Conservation (phyloP, 2,888 invertebrate genomes). For the Eudasyphora cyanicolor region DNA sequence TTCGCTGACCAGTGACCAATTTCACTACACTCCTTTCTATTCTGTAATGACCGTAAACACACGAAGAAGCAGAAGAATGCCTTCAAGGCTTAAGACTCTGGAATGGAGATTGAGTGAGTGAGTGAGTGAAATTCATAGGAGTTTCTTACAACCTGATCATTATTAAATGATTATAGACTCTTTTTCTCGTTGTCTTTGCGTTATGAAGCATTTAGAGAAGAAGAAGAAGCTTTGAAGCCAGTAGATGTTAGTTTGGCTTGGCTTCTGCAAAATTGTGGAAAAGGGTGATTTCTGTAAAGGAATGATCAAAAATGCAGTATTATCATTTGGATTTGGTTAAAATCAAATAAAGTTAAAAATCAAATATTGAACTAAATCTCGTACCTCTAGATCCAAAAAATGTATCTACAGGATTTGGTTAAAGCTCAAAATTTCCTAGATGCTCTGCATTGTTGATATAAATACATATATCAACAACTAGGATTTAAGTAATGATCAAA, state of each 20-base stretch:
- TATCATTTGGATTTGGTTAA: too few relatives aligned
- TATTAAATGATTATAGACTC: constrained; percentile 17
- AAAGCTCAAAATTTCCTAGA: too few relatives aligned
- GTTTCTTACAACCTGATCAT: constrained; percentile 28
- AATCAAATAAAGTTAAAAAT: too few relatives aligned
- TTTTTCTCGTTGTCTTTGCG: neutral
- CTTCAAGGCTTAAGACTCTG: neutral
- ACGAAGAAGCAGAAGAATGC: neutral
- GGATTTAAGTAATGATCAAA: too few relatives aligned
- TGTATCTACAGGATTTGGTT: too few relatives aligned
- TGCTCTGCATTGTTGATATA: too few relatives aligned
- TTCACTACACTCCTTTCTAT: neutral
- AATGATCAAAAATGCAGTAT: too few relatives aligned
- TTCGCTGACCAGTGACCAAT: neutral
- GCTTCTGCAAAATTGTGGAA: neutral
- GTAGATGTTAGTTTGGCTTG: neutral
- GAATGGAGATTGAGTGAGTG: too few relatives aligned
- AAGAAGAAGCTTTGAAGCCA: too few relatives aligned
- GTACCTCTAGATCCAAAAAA: too few relatives aligned
- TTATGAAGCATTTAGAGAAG: neutral
- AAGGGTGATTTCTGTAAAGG: neutral
- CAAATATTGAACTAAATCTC: too few relatives aligned
- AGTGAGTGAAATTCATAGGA: constrained; percentile 29
- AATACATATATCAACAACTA: too few relatives aligned
- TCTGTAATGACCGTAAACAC: neutral